Evolutionary conservation across 2,888 invertebrate genomes (phyloP).

Genomic region (Erpobdella octoculata): DNA sequence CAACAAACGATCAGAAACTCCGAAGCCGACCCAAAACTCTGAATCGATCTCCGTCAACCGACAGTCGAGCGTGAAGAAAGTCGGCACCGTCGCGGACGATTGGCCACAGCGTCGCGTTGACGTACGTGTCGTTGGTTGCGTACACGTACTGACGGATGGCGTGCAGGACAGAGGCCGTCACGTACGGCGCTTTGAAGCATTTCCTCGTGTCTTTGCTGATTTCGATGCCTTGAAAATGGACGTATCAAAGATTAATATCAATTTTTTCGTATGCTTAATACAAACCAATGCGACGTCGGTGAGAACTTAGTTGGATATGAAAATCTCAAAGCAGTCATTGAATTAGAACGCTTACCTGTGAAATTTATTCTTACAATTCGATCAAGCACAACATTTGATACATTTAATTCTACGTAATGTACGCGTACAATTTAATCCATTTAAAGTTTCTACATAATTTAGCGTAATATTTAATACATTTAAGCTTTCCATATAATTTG

Average conservation of each 20-base stretch:
- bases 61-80: conserved; percentile 22
- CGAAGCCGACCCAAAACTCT: conserved; percentile 1
- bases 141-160: conserved; percentile 40
- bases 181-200: conserved; percentile 36
- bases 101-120: conserved; percentile 13
- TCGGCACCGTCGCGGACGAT: conserved; percentile 25
- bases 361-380: no score
- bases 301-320: neutral
- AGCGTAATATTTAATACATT: no score
- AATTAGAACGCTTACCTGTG: no score
- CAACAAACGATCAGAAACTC: no score
- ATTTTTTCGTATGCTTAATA: neutral
- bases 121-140: conserved; percentile 35
- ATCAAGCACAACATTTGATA: no score
- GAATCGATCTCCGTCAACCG: neutral
- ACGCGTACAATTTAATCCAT: no score
- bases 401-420: no score
- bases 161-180: conserved; percentile 40
- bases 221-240: conserved; percentile 33
- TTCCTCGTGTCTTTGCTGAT: conserved; percentile 28
- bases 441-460: no score
- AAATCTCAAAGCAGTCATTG: no score
- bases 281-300: neutral
- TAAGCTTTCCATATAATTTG: no score
- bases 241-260: neutral